Evolutionary conservation across 2,888 invertebrate genomes (phyloP).

Genomic region (Agapostemon virescens): DNA sequence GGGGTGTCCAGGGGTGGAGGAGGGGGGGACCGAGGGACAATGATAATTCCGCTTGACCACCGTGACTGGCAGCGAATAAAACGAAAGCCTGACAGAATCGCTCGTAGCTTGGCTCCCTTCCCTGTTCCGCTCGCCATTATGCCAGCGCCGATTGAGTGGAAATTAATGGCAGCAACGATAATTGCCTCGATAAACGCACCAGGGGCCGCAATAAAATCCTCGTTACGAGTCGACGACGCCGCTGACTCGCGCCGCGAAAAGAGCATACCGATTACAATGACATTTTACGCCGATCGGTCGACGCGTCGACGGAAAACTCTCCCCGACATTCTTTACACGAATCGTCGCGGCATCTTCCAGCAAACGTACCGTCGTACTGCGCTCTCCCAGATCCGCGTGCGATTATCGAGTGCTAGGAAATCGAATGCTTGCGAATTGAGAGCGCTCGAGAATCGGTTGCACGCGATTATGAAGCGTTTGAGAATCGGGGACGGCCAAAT

Average conservation of each 20-base stretch:
- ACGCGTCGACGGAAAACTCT: too few species aligned
- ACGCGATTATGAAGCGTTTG: too few species aligned
- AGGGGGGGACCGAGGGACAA: constrained; percentile 21
- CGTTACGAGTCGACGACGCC: constrained; percentile 18
- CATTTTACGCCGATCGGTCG: constrained; percentile 25
- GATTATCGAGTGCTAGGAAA: too few species aligned
- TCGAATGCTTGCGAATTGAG: too few species aligned
- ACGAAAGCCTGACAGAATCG: constrained; percentile 47
- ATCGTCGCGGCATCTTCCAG: too few species aligned
- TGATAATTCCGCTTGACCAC: constrained; percentile 46
- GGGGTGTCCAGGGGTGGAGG: too few species aligned
- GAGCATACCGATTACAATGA: constrained; percentile 39
- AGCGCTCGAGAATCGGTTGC: too few species aligned
- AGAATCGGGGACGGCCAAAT: too few species aligned
- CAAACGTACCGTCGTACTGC: too few species aligned
- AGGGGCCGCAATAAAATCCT: constrained; percentile 33
- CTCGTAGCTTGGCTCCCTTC: constrained; percentile 11
- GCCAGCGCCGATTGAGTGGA: constrained; percentile 50
- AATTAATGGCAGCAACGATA: constrained; percentile 55
- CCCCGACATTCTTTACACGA: not conserved
- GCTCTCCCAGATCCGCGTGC: too few species aligned
- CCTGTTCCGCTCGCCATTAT: constrained; percentile 31
- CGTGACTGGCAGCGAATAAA: constrained; percentile 50
- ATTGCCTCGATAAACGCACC: constrained; percentile 52
- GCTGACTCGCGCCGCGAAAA: constrained; percentile 30